Percentiles rank a stretch among this genome's conserved stretches.
Conservation (phyloP, 1,140 invertebrate genomes). For the Vanessa atalanta region DNA sequence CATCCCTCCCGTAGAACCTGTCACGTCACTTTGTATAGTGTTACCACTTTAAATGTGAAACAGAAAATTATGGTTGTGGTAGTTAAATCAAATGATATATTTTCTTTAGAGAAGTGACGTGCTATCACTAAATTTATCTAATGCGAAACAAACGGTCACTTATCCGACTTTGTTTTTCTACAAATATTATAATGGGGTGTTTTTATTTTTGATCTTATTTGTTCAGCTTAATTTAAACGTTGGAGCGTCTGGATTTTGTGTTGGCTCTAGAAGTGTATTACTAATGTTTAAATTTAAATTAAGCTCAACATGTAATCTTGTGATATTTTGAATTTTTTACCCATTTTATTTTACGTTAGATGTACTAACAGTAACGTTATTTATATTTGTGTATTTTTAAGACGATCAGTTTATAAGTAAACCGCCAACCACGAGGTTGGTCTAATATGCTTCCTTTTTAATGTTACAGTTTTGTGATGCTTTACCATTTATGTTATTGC, state of each 20-base stretch:
- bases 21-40: slow-evolving; percentile 59
- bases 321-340: slow-evolving; percentile 80
- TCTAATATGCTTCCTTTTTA: slow-evolving; percentile 71
- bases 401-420: slow-evolving; percentile 41
- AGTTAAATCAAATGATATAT: slow-evolving; percentile 78
- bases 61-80: slow-evolving; percentile 78
- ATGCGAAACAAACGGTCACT: slow-evolving; percentile 30
- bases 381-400: slow-evolving; percentile 68
- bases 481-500: slow-evolving; percentile 72
- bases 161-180: slow-evolving; percentile 46
- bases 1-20: slow-evolving; percentile 38
- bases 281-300: slow-evolving; percentile 70
- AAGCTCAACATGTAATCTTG: slow-evolving; percentile 80
- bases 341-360: slow-evolving; percentile 67
- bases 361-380: slow-evolving; percentile 68
- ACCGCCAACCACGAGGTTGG: slow-evolving; percentile 47
- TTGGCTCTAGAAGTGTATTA: slow-evolving; percentile 50
- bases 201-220: slow-evolving; percentile 65
- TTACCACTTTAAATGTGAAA: slow-evolving; percentile 61
- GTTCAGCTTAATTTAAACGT: slow-evolving; percentile 78
- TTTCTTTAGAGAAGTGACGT: slow-evolving; percentile 65
- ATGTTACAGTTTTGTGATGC: slow-evolving; percentile 70
- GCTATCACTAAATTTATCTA: slow-evolving; percentile 47
- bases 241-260: slow-evolving; percentile 26
- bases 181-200: slow-evolving; percentile 37